Conservation (phyloP, 2,113 vertebrate genomes). For the Pachycephala philippinensis region DNA sequence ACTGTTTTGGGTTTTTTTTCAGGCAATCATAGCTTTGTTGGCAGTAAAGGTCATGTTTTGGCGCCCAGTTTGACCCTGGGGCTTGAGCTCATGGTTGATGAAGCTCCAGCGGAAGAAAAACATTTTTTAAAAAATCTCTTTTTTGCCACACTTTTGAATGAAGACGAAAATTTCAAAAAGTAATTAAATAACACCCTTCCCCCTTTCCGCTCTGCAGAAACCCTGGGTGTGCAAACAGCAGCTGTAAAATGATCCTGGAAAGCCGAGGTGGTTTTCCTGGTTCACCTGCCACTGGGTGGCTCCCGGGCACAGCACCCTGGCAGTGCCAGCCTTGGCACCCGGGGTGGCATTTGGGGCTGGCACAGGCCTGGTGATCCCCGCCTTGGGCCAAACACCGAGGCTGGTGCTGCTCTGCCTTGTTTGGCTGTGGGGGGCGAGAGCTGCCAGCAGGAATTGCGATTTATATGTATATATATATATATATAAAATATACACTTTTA, state of each 20-base stretch:
- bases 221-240: background rate
- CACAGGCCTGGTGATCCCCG: background rate
- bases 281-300: constrained; percentile 27
- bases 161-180: fast-evolving
- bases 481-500: fast-evolving
- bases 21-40: background rate
- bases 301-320: background rate
- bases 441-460: background rate
- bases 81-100: background rate
- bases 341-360: background rate
- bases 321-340: fast-evolving
- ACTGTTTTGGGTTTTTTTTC: background rate
- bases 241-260: background rate
- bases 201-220: background rate
- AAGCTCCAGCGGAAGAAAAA: background rate
- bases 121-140: fast-evolving
- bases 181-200: fast-evolving
- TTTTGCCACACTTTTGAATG: fast-evolving
- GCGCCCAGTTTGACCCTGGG: background rate
- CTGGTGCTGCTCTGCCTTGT: background rate
- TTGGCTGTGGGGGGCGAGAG: background rate
- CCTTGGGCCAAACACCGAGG: background rate
- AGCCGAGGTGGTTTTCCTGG: background rate
- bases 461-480: fast-evolving
- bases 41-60: background rate